A percentile compares a stretch with the other conserved stretches of the same genome.
Evolutionary conservation across 2,888 invertebrate genomes (phyloP).

Genomic region (Digitonthophagus gazella): DNA sequence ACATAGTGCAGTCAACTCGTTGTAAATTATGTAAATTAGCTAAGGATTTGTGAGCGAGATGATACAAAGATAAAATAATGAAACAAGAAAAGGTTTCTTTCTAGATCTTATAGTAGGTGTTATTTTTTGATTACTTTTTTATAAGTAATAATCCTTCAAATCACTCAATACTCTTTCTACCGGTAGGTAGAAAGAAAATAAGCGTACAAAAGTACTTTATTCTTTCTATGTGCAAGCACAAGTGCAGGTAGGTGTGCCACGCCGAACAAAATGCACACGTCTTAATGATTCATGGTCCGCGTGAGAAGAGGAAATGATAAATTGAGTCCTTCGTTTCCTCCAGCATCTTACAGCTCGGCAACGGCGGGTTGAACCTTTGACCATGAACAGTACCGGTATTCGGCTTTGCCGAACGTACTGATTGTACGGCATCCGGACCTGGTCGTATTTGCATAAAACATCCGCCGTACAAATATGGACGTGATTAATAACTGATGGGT

Average conservation of each 20-base stretch:
- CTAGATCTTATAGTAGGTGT: no score
- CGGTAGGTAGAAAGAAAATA: no score
- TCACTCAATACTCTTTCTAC: neutral
- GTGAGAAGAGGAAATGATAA: constrained; percentile 8
- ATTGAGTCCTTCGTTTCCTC: neutral
- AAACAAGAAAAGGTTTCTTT: no score
- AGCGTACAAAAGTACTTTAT: neutral
- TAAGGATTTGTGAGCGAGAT: neutral
- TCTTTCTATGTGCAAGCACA: no score
- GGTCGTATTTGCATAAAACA: constrained; percentile 6
- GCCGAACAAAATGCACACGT: constrained; percentile 10
- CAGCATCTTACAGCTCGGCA: constrained; percentile 7
- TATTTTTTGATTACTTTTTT: no score
- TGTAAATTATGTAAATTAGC: neutral
- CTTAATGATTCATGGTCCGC: constrained; percentile 12
- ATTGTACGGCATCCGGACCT: neutral
- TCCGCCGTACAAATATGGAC: constrained; percentile 5
- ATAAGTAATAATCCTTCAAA: neutral
- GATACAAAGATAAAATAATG: no score
- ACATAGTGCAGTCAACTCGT: neutral
- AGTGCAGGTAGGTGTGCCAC: constrained; percentile 11
- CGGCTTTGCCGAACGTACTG: neutral
- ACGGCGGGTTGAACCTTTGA: constrained; percentile 2
- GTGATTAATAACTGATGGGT: constrained; percentile 5
- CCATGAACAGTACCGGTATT: neutral